phyloP scores from a whole-genome alignment of 2,797 vertebrate genomes.

The Coendou prehensilis region DNA sequence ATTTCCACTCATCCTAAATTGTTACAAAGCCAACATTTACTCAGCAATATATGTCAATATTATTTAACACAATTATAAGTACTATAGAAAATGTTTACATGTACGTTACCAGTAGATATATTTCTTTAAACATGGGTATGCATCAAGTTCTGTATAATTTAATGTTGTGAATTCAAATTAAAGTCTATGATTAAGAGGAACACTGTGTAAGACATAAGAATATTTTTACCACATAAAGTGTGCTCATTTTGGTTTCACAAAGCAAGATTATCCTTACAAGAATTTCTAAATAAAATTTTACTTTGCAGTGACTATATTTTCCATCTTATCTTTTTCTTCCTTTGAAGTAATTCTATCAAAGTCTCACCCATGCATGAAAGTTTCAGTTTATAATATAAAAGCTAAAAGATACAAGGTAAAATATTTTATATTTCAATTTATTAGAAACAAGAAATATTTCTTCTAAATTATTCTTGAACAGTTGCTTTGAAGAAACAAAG shows the following conservation, averaged over 20 bases:
- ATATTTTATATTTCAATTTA: neutral
- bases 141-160: neutral
- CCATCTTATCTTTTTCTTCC: neutral
- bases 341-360: neutral
- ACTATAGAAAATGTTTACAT: neutral
- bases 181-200: neutral
- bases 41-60: neutral
- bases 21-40: neutral
- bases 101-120: neutral
- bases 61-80: neutral
- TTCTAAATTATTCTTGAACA: neutral
- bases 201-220: neutral
- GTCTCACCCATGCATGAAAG: neutral
- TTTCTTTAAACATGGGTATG: neutral
- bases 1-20: neutral
- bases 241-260: neutral
- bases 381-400: neutral
- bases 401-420: neutral
- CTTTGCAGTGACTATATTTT: neutral
- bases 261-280: neutral
- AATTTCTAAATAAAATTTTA: constrained; percentile 27
- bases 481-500: neutral
- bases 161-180: neutral
- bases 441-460: constrained; percentile 22
- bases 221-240: neutral